Conservation (phyloP, 2,797 vertebrate species). For the Okamejei kenojei region DNA sequence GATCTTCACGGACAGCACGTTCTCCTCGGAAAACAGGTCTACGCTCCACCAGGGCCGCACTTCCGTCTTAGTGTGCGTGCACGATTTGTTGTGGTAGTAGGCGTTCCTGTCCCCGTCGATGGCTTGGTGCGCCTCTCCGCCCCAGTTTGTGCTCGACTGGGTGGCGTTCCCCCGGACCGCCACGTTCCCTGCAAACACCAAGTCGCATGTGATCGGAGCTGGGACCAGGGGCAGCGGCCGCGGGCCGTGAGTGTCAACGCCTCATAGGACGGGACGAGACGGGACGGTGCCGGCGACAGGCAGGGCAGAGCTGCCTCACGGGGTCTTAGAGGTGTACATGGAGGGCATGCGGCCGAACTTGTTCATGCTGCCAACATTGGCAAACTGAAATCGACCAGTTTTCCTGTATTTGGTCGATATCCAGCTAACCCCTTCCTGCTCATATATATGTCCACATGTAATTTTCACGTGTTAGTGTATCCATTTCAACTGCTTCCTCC, state of each 20-base stretch:
- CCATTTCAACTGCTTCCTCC: no score
- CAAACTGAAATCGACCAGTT: no score
- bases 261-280: neutral
- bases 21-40: neutral
- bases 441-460: no score
- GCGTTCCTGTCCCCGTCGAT: neutral
- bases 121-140: neutral
- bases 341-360: no score
- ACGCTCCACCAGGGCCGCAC: neutral
- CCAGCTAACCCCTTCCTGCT: no score
- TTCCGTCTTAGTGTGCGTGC: neutral
- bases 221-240: neutral
- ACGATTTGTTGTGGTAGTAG: neutral
- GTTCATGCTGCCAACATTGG: no score
- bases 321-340: no score
- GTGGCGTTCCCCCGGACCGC: neutral
- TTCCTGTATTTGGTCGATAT: no score
- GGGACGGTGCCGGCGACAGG: neutral
- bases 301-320: no score
- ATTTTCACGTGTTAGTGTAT: no score
- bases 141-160: neutral
- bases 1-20: neutral
- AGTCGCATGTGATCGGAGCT: neutral
- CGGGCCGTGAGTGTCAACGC: no score
- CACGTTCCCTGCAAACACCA: neutral